Evolutionary conservation across 2,888 invertebrate genomes (phyloP).

Genomic region (Erebia palarica): DNA sequence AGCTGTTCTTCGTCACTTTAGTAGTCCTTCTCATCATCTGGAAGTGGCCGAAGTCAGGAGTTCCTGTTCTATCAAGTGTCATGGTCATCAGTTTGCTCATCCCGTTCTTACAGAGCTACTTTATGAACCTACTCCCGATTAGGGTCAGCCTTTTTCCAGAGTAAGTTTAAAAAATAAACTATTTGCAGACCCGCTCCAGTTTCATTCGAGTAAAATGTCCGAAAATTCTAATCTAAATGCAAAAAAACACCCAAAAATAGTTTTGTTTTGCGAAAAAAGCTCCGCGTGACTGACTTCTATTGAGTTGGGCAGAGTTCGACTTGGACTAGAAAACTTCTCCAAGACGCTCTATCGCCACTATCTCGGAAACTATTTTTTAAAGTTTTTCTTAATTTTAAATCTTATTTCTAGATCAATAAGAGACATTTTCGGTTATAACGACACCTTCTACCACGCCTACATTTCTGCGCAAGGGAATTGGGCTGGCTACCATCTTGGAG

Average conservation of each 20-base stretch:
- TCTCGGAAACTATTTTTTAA: not conserved
- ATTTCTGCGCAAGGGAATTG: constrained; percentile 78
- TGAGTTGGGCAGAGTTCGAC: no score
- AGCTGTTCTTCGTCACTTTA: constrained; percentile 71
- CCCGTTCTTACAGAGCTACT: constrained; percentile 74
- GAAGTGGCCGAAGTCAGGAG: constrained; percentile 70
- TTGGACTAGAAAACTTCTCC: no score
- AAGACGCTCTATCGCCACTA: no score
- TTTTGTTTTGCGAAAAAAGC: no score
- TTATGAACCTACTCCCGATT: constrained; percentile 73
- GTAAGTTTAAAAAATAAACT: constrained; percentile 51
- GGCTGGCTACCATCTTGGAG: constrained; percentile 76
- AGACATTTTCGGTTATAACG: constrained; percentile 75
- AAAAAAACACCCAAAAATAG: no score
- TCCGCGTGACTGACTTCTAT: no score
- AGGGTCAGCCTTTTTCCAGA: constrained; percentile 74
- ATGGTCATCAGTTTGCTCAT: constrained; percentile 71
- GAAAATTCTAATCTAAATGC: no score
- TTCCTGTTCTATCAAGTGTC: constrained; percentile 61
- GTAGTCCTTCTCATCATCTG: constrained; percentile 70
- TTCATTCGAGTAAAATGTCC: no score
- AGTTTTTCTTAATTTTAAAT: not conserved
- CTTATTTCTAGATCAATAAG: constrained; percentile 64
- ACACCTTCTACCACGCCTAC: constrained; percentile 77
- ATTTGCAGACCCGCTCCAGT: no score